phyloP scores from a whole-genome alignment of 2,113 vertebrate species.

The Rhineura floridana region DNA sequence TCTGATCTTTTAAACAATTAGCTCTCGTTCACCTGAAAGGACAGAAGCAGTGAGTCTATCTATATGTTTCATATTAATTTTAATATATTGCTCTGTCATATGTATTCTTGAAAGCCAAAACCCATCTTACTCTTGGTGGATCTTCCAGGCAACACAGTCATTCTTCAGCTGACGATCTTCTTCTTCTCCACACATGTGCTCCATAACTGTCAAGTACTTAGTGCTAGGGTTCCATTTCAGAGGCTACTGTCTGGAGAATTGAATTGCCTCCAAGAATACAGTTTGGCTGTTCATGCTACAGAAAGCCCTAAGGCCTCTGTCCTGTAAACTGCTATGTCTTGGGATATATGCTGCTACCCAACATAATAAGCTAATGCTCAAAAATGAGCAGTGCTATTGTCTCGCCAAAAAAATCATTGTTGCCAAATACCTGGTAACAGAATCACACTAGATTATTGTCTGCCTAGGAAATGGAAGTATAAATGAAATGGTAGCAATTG shows the following conservation, averaged over 20 bases:
- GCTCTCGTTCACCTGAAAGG: not conserved
- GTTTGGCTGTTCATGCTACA: not conserved
- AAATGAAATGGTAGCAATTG: not conserved
- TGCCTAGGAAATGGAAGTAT: not conserved
- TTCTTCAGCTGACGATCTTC: not conserved
- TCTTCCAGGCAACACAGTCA: not conserved
- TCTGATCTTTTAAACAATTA: not conserved
- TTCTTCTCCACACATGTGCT: not conserved
- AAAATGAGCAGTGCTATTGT: not conserved
- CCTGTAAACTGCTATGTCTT: not conserved
- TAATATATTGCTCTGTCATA: not conserved
- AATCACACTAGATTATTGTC: not conserved
- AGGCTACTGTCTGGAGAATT: not conserved
- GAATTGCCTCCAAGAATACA: not conserved
- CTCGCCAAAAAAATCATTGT: not conserved
- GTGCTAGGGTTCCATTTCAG: not conserved
- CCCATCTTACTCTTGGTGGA: not conserved
- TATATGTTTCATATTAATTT: not conserved
- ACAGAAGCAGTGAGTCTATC: not conserved
- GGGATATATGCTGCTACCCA: not conserved
- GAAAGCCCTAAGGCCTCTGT: not conserved
- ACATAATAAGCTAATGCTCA: not conserved
- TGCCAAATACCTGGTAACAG: not conserved
- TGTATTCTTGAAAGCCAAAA: not conserved
- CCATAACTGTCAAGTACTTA: not conserved